A percentile compares a stretch with the other conserved stretches of the same genome.
phyloP scores from a whole-genome alignment of 2,797 vertebrate species.

The Phrynocephalus vlangalii region DNA sequence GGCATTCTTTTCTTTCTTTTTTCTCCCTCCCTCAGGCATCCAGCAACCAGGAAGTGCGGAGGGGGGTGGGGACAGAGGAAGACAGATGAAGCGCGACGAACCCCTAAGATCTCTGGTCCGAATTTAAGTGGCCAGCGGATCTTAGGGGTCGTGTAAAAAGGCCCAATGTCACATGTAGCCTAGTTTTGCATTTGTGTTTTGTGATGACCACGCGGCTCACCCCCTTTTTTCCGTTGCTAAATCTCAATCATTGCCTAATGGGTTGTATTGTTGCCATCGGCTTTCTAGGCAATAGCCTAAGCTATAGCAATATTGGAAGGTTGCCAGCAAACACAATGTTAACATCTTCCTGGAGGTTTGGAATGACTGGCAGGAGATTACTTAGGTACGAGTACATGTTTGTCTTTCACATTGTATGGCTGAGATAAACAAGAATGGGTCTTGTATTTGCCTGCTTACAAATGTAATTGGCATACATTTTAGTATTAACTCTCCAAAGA shows the following conservation, averaged over 20 bases:
- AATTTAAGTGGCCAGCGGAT: no score
- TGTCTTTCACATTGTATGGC: background rate
- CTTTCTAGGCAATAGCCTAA: background rate
- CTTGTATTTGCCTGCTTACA: constrained; percentile 4
- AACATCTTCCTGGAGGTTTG: background rate
- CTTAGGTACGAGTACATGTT: background rate
- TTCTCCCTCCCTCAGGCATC: no score
- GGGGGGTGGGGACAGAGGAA: no score
- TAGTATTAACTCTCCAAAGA: constrained; percentile 1
- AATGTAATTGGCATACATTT: constrained; percentile 16
- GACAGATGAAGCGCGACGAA: no score
- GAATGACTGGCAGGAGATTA: constrained; percentile 16
- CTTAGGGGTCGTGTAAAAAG: no score
- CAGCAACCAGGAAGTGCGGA: no score
- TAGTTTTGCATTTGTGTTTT: no score
- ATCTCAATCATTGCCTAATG: background rate
- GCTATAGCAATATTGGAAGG: constrained; percentile 11
- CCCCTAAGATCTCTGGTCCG: no score
- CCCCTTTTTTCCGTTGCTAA: no score
- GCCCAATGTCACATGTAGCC: no score
- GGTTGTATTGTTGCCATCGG: background rate
- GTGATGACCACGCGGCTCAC: no score
- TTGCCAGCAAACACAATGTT: background rate
- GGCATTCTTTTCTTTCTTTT: no score
- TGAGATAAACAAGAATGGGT: constrained; percentile 16